Percentiles rank a stretch among this genome's conserved stretches.
These are phyloP conservation scores for Calcarius ornatus DNA, from an alignment of 2,113 vertebrate species.

Conservation along the genomic window DNA sequence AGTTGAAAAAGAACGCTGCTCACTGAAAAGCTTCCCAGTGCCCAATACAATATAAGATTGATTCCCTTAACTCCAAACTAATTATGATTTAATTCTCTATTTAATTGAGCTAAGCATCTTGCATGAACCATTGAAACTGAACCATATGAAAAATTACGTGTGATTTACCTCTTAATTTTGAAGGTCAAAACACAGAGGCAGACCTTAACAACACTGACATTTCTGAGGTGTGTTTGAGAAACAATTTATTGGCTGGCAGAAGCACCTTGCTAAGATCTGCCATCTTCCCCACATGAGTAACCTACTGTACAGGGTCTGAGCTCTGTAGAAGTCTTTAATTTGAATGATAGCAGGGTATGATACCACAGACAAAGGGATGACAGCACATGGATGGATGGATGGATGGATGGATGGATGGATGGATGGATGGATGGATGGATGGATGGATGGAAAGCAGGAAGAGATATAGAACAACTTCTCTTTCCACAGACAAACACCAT, in stretches of 20 bases:
- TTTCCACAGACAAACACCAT: not conserved
- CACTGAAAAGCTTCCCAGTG: not conserved
- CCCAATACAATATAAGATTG: not conserved
- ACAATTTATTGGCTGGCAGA: not conserved
- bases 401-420: not conserved
- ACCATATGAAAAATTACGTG: not conserved
- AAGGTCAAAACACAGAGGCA: conserved; percentile 62
- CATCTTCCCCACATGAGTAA: not conserved
- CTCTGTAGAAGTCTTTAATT: not conserved
- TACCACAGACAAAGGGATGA: not conserved
- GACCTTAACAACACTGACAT: not conserved
- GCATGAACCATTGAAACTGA: conserved; percentile 9
- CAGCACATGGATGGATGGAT: not conserved
- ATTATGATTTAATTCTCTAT: conserved; percentile 62
- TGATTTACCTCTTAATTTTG: conserved; percentile 23
- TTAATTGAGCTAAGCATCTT: conserved; percentile 59
- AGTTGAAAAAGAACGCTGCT: not conserved
- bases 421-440: too few species aligned
- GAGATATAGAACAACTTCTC: not conserved
- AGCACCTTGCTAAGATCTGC: not conserved
- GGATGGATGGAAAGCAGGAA: not conserved
- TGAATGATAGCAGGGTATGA: not conserved
- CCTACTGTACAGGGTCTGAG: not conserved
- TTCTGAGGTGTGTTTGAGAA: conserved; percentile 1
- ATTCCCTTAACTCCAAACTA: conserved; percentile 30